phyloP scores from a whole-genome alignment of 2,888 invertebrate genomes.

The Oeneis ivallda region DNA sequence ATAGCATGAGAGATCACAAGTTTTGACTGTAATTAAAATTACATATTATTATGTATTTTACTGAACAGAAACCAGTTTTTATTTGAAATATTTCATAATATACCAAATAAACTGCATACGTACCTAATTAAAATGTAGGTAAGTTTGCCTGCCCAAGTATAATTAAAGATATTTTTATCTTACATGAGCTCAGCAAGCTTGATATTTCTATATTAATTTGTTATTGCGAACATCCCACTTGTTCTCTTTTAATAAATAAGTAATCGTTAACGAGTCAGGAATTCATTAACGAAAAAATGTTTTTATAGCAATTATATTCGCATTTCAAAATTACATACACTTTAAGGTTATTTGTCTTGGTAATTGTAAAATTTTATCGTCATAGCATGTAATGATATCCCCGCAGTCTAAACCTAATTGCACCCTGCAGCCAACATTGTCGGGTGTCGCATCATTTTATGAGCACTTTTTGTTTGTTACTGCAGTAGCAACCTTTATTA shows the following conservation, averaged over 20 bases:
- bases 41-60: background rate
- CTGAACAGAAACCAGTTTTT: background rate
- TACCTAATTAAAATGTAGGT: slow-evolving; percentile 4
- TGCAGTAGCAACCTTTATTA: slow-evolving; percentile 50
- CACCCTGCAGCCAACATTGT: slow-evolving; percentile 60
- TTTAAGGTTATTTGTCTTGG: slow-evolving; percentile 41
- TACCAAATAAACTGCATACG: background rate
- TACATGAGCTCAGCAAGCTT: background rate
- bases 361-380: slow-evolving; percentile 36
- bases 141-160: background rate
- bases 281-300: slow-evolving; percentile 10
- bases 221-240: background rate
- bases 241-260: background rate
- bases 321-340: slow-evolving; percentile 27
- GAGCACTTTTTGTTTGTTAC: slow-evolving; percentile 68
- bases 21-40: background rate
- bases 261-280: slow-evolving; percentile 14
- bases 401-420: slow-evolving; percentile 46
- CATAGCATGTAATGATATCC: slow-evolving; percentile 52
- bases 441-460: slow-evolving; percentile 56
- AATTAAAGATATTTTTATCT: background rate
- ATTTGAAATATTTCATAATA: background rate
- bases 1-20: background rate
- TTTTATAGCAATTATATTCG: slow-evolving; percentile 17
- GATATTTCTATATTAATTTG: slow-evolving; percentile 4